Percentiles rank a stretch among this genome's conserved stretches.
phyloP scores from a whole-genome alignment of 2,797 vertebrate species.

The Darevskia mixta region DNA sequence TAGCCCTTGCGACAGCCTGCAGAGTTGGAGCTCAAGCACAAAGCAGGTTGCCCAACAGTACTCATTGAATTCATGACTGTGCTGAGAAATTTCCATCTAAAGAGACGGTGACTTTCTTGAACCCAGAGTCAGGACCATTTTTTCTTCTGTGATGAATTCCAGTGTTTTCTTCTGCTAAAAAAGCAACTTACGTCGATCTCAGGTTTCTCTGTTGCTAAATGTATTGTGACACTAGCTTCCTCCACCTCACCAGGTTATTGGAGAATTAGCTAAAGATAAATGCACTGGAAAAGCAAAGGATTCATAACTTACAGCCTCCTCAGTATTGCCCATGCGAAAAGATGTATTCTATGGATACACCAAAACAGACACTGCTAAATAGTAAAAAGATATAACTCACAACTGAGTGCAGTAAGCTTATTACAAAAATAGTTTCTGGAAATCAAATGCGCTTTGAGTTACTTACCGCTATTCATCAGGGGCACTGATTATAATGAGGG shows the following conservation, averaged over 20 bases:
- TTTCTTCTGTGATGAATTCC: slow-evolving; percentile 9
- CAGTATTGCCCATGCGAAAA: not conserved
- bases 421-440: not conserved
- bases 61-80: not conserved
- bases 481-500: not conserved
- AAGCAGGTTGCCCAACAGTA: not conserved
- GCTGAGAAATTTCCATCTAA: not conserved
- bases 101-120: not conserved
- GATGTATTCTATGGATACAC: not conserved
- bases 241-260: not conserved
- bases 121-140: not conserved
- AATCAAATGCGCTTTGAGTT: not conserved
- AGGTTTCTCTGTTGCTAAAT: not conserved
- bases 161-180: not conserved
- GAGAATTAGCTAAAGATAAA: slow-evolving; percentile 3
- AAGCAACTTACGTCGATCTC: not conserved
- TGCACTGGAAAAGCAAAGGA: no score
- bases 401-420: not conserved
- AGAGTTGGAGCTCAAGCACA: not conserved
- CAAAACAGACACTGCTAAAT: not conserved
- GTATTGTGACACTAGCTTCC: slow-evolving; percentile 2
- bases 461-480: not conserved
- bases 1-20: no score
- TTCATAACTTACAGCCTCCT: not conserved
- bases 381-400: no score